phyloP scores from a whole-genome alignment of 1,140 invertebrate genomes.

The Drosophila mojavensis region DNA sequence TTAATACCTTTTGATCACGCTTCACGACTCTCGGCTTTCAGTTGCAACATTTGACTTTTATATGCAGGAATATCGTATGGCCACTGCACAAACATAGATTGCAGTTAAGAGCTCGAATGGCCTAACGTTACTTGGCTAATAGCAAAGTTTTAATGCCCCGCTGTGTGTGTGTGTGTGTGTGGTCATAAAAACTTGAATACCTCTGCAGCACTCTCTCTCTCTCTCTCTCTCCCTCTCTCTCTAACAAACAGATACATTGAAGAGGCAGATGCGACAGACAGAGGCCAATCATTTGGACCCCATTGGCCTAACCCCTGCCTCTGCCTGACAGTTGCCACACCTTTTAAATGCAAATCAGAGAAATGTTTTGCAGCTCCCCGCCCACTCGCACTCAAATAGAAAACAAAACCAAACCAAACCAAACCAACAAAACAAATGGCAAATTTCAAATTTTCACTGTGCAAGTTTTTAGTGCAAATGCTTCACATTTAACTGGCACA shows the following conservation, averaged over 20 bases:
- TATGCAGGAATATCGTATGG: background rate
- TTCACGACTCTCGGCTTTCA: too few relatives aligned
- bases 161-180: conserved; percentile 5
- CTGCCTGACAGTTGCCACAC: conserved; percentile 51
- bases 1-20: too few relatives aligned
- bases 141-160: conserved; percentile 38
- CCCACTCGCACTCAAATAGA: conserved; percentile 19
- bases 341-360: conserved; percentile 80
- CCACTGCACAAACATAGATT: conserved; percentile 2
- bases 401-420: conserved; percentile 49
- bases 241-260: conserved; percentile 48
- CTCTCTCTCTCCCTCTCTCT: conserved; percentile 1
- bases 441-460: conserved; percentile 70
- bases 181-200: conserved; percentile 23
- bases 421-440: conserved; percentile 49
- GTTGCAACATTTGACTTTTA: too few relatives aligned
- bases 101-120: conserved; percentile 23
- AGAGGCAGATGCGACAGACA: conserved; percentile 10
- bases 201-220: background rate
- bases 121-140: conserved; percentile 34
- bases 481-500: conserved; percentile 74
- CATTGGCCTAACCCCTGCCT: background rate
- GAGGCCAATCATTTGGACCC: conserved; percentile 13
- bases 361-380: conserved; percentile 54
- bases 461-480: conserved; percentile 74